Conservation (phyloP, 2,113 vertebrate genomes). For the Platysteira castanea region DNA sequence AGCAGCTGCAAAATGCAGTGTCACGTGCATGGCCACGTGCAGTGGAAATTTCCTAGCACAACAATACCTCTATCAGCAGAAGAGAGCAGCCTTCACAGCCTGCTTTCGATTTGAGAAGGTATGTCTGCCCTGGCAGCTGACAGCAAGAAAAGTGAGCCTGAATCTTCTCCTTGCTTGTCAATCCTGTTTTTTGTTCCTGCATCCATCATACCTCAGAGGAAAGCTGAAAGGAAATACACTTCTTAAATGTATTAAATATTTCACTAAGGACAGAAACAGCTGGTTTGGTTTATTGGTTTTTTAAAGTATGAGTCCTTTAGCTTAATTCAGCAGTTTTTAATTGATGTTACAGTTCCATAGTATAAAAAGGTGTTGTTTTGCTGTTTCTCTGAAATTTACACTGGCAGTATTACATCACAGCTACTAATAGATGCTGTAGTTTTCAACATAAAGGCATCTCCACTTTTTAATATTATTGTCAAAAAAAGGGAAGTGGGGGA, state of each 20-base stretch:
- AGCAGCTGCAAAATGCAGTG: background rate
- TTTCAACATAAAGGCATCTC: background rate
- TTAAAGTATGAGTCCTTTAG: background rate
- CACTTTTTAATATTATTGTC: background rate
- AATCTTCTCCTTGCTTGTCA: background rate
- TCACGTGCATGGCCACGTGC: background rate
- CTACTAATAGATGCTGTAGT: background rate
- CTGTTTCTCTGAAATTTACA: background rate
- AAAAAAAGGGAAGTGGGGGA: background rate
- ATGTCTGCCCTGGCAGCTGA: background rate
- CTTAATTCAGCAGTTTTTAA: background rate
- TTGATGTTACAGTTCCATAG: background rate
- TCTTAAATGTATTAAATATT: background rate
- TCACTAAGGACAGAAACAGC: background rate
- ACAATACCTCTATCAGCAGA: background rate
- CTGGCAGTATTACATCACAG: background rate
- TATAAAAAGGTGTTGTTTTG: background rate
- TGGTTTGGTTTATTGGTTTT: background rate
- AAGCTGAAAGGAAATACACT: background rate
- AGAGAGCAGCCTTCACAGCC: background rate
- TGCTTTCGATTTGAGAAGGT: background rate
- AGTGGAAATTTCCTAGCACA: conserved; percentile 23
- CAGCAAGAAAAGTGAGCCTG: background rate
- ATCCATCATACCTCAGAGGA: background rate
- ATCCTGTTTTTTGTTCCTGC: background rate